Evolutionary conservation across 2,888 invertebrate genomes (phyloP).

Genomic region (Rhagophthalmus giganteus): DNA sequence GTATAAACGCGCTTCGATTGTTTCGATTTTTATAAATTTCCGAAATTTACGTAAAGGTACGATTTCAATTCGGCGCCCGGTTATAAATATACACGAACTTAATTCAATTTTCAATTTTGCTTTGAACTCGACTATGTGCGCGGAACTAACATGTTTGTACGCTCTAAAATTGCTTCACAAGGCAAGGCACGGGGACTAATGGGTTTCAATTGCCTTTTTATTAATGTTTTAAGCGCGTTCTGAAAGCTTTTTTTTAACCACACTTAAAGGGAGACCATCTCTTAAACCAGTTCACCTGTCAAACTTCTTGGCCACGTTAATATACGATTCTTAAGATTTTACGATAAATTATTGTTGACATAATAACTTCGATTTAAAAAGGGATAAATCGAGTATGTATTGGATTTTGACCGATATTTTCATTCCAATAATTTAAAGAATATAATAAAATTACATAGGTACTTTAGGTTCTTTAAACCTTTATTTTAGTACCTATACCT

Average conservation of each 20-base stretch:
- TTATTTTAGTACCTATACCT: not conserved
- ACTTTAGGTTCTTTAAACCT: not conserved
- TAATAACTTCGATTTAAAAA: not conserved
- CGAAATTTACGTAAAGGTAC: slow-evolving; percentile 11
- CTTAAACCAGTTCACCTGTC: slow-evolving; percentile 12
- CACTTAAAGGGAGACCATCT: slow-evolving; percentile 21
- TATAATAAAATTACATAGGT: too few species aligned
- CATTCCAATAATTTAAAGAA: too few species aligned
- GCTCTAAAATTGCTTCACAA: slow-evolving; percentile 39
- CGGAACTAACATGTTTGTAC: slow-evolving; percentile 45
- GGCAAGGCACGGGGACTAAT: slow-evolving; percentile 41
- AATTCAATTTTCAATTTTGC: slow-evolving; percentile 32
- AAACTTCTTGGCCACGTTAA: slow-evolving; percentile 7
- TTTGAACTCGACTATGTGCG: slow-evolving; percentile 45
- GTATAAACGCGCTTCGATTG: too few species aligned
- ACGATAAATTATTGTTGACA: not conserved
- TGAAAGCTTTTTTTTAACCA: slow-evolving; percentile 34
- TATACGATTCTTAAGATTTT: not conserved
- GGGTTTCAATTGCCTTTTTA: slow-evolving; percentile 44
- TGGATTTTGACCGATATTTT: not conserved
- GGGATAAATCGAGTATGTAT: not conserved
- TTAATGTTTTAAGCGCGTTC: slow-evolving; percentile 40
- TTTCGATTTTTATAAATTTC: slow-evolving; percentile 16
- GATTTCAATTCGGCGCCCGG: slow-evolving; percentile 19
- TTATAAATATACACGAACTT: slow-evolving; percentile 26